These are phyloP conservation scores for Drosophila atroscutellata DNA, from an alignment of 2,888 invertebrate species.

Conservation along the genomic window DNA sequence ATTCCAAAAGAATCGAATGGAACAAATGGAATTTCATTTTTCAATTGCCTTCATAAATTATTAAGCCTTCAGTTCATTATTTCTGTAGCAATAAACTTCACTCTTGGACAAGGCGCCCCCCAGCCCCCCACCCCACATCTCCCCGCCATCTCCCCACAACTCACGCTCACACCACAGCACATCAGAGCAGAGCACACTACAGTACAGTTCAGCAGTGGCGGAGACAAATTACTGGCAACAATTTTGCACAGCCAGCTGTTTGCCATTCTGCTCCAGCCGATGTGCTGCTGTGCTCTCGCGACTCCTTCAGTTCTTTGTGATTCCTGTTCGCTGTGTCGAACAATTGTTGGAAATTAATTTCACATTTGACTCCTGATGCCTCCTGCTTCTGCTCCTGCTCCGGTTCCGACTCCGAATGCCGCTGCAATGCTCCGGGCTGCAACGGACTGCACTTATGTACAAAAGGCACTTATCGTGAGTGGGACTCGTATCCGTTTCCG, in stretches of 20 bases:
- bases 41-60: slow-evolving; percentile 71
- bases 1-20: slow-evolving; percentile 37
- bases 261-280: slow-evolving; percentile 31
- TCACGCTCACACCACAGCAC: slow-evolving; percentile 9
- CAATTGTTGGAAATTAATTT: slow-evolving; percentile 73
- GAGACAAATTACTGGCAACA: slow-evolving; percentile 68
- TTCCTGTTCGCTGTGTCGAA: slow-evolving; percentile 63
- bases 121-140: slow-evolving; percentile 1
- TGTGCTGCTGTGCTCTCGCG: background rate
- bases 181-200: background rate
- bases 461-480: slow-evolving; percentile 72
- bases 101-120: slow-evolving; percentile 13
- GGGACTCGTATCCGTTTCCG: slow-evolving; percentile 69
- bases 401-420: background rate
- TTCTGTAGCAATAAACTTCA: slow-evolving; percentile 66
- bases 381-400: slow-evolving; percentile 6
- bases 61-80: slow-evolving; percentile 63
- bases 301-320: slow-evolving; percentile 40
- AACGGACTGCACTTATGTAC: slow-evolving; percentile 62
- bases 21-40: slow-evolving; percentile 57
- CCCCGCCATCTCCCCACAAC: background rate
- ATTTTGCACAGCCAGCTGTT: slow-evolving; percentile 66
- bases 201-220: slow-evolving; percentile 14
- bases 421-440: slow-evolving; percentile 12
- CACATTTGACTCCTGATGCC: slow-evolving; percentile 68